Conservation (phyloP, 37 sponge, comb jelly and placozoan species). For the Dysidea cf. avara region DNA sequence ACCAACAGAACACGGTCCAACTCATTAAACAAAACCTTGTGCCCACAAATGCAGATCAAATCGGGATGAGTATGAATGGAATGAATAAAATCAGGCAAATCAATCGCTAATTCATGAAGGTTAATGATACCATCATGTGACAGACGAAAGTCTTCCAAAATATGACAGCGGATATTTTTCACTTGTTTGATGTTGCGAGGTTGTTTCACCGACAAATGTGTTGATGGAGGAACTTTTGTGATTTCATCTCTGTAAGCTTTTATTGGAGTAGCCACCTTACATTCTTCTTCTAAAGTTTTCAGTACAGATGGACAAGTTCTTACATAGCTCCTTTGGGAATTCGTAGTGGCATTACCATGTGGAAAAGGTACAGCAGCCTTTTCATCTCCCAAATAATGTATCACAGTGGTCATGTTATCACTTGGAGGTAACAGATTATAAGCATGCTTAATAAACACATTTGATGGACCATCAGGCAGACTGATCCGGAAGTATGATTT, state of each 20-base stretch:
- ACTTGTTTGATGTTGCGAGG: conserved; percentile 36
- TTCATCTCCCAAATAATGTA: conserved; percentile 51
- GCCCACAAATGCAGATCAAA: conserved; percentile 60
- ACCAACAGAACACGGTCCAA: conserved; percentile 33
- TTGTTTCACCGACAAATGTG: conserved; percentile 9
- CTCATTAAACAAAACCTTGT: conserved; percentile 29
- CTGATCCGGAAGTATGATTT: conserved; percentile 34
- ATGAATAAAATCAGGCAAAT: conserved; percentile 42
- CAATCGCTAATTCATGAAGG: conserved; percentile 50
- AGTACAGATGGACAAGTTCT: conserved; percentile 20
- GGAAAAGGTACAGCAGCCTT: conserved; percentile 22
- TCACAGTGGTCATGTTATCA: conserved; percentile 19
- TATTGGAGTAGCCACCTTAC: conserved; percentile 15
- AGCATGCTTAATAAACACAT: conserved; percentile 41
- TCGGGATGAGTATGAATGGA: conserved; percentile 38
- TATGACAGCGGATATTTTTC: conserved; percentile 15
- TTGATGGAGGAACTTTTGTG: conserved; percentile 4
- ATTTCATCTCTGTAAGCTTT: conserved; percentile 22
- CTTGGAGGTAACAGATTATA: conserved; percentile 45
- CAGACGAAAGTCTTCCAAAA: conserved; percentile 2
- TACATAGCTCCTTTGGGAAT: conserved; percentile 6
- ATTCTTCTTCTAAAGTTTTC: conserved; percentile 17
- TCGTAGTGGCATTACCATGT: conserved; percentile 31
- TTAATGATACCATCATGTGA: conserved; percentile 53
- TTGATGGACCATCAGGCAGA: conserved; percentile 39